A percentile compares a stretch with the other conserved stretches of the same genome.
Conservation (phyloP, 2,113 vertebrate genomes). For the Lagenorhynchus albirostris region DNA sequence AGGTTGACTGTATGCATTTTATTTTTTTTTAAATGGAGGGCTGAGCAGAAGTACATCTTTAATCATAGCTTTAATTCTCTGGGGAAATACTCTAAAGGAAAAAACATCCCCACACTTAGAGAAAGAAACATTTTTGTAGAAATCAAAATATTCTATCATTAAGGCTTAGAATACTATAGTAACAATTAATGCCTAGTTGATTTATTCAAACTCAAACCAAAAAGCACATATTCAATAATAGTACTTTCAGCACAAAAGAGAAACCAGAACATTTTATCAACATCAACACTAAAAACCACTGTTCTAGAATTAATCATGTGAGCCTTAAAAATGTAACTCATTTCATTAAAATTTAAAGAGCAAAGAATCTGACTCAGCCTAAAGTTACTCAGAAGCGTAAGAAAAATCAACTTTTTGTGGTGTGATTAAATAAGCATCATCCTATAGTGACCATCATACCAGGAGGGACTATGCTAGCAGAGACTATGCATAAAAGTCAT, state of each 20-base stretch:
- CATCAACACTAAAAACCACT: neutral
- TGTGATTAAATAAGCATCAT: neutral
- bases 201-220: conserved; percentile 17
- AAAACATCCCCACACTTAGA: neutral
- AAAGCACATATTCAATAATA: neutral
- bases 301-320: neutral
- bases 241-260: neutral
- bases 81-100: neutral
- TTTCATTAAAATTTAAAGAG: conserved; percentile 30
- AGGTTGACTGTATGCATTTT: neutral
- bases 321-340: neutral
- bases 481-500: neutral
- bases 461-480: neutral
- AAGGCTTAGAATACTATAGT: neutral
- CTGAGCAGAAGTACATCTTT: neutral
- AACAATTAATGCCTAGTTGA: neutral
- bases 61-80: neutral
- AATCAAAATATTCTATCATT: neutral
- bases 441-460: neutral
- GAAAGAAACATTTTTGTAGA: neutral
- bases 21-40: neutral
- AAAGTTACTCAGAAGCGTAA: conserved; percentile 1
- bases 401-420: neutral
- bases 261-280: neutral
- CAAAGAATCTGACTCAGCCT: neutral